Conservation (phyloP, 2,113 vertebrate species). For the Lophotis ruficrista region DNA sequence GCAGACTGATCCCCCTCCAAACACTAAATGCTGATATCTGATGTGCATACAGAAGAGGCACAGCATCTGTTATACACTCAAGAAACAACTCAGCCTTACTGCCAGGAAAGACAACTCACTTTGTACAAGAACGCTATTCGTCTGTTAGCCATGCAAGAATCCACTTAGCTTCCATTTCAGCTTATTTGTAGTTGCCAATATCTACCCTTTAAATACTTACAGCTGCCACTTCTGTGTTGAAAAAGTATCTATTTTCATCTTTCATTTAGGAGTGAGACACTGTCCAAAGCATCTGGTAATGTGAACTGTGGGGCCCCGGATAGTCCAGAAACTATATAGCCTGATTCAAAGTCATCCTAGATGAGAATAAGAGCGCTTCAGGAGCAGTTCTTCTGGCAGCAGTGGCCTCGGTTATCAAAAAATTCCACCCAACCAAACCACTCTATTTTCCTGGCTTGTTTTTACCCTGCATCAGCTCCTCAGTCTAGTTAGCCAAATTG, state of each 20-base stretch:
- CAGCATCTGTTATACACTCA: neutral
- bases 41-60: neutral
- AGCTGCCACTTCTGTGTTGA: constrained; percentile 29
- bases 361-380: neutral
- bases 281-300: constrained; percentile 33
- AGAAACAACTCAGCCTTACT: neutral
- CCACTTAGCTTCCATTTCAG: constrained; percentile 31
- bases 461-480: neutral
- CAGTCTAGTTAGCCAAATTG: neutral
- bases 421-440: neutral
- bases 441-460: neutral
- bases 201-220: constrained; percentile 54
- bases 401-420: neutral
- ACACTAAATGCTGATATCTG: neutral
- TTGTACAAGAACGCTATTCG: neutral
- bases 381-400: neutral
- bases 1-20: neutral
- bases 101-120: constrained; percentile 20
- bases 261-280: neutral
- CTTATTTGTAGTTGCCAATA: constrained; percentile 45
- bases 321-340: neutral
- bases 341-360: neutral
- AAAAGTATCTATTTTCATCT: constrained; percentile 44
- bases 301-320: neutral
- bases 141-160: constrained; percentile 21